Evolutionary conservation across 2,888 invertebrate species (phyloP).

Genomic region (Tiliacea aurago): DNA sequence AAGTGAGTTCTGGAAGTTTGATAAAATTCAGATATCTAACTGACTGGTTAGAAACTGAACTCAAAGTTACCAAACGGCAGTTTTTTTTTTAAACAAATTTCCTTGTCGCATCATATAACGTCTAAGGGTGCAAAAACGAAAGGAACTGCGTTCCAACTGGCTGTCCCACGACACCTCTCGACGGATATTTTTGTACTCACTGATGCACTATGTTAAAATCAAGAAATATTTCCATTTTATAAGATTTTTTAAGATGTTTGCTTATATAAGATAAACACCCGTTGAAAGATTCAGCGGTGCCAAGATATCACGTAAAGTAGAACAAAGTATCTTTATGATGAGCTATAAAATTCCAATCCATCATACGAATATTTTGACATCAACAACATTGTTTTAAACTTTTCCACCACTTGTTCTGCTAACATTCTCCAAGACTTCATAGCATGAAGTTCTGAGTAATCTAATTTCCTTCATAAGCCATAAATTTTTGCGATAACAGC

Average conservation of each 20-base stretch:
- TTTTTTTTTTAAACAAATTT: neutral
- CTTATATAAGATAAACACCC: neutral
- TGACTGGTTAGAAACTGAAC: neutral
- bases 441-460: conserved; percentile 14
- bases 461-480: conserved; percentile 26
- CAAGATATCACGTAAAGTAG: neutral
- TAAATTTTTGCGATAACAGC: conserved; percentile 46
- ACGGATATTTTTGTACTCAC: no score
- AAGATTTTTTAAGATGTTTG: neutral
- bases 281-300: neutral
- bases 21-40: neutral
- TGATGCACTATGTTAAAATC: neutral
- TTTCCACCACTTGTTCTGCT: neutral
- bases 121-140: no score
- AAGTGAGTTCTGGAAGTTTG: neutral
- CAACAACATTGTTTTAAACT: conserved; percentile 16
- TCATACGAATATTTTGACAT: conserved; percentile 9
- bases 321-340: conserved; percentile 2
- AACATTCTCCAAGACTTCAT: conserved; percentile 26
- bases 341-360: conserved; percentile 23
- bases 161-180: no score
- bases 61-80: neutral
- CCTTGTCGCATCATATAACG: no score
- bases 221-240: neutral
- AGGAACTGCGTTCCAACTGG: no score